phyloP scores from a whole-genome alignment of 1,140 invertebrate species.

The Heliconius hermathena region DNA sequence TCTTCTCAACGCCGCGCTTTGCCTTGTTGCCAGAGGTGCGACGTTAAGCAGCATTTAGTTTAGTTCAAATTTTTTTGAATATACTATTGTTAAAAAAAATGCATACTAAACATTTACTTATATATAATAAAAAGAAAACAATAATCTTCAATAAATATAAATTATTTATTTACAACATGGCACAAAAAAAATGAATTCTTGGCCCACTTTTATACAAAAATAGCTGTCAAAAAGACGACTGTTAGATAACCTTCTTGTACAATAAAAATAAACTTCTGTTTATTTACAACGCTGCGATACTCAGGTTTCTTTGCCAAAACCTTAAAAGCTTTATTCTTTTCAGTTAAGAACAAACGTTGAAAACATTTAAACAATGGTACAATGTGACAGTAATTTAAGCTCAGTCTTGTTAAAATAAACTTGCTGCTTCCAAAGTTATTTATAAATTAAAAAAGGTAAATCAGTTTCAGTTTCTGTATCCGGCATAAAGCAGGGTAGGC shows the following conservation, averaged over 20 bases:
- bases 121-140: no score
- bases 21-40: no score
- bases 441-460: no score
- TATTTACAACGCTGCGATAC: constrained; percentile 37
- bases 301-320: constrained; percentile 44
- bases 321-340: constrained; percentile 37
- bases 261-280: constrained; percentile 38
- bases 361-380: constrained; percentile 18
- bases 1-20: no score
- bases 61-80: no score
- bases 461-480: no score
- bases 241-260: constrained; percentile 32
- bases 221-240: constrained; percentile 28
- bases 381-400: not conserved
- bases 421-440: not conserved
- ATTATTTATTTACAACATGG: not conserved
- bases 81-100: no score
- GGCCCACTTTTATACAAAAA: constrained; percentile 9
- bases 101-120: no score
- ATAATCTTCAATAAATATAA: no score
- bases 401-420: not conserved
- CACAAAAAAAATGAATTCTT: not conserved
- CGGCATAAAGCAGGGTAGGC: no score
- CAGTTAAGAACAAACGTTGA: constrained; percentile 29
- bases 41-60: no score